phyloP scores from a whole-genome alignment of 53 echinoderm and acorn worm genomes.

The Holothuria scabra region DNA sequence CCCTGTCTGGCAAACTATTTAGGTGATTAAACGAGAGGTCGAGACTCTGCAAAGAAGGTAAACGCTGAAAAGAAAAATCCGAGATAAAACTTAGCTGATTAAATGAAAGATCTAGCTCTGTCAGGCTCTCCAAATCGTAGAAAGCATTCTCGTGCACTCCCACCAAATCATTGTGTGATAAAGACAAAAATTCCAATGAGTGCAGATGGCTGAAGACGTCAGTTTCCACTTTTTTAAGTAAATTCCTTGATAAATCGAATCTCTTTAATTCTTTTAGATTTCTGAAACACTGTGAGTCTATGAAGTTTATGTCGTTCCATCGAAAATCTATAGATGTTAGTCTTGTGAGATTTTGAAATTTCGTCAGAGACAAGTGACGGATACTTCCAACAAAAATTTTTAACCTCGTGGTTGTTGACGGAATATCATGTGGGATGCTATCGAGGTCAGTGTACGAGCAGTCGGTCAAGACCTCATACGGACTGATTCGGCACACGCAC shows the following conservation, averaged over 20 bases:
- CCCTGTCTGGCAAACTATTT: background rate
- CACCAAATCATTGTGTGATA: background rate
- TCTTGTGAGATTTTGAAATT: conserved; percentile 5
- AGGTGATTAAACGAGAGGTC: conserved; percentile 16
- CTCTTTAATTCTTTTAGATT: background rate
- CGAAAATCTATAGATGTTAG: conserved; percentile 11
- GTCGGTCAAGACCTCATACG: conserved; percentile 1
- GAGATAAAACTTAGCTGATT: background rate
- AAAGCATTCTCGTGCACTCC: background rate
- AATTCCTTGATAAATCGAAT: conserved; percentile 24
- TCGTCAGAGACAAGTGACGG: background rate
- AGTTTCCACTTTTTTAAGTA: background rate
- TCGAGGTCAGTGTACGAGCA: background rate
- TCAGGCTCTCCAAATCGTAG: background rate
- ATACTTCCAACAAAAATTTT: conserved; percentile 4
- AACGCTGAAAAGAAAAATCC: background rate
- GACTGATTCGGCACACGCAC: background rate
- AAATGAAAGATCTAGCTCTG: conserved; percentile 10
- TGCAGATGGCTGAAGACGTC: conserved; percentile 2
- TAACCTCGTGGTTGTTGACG: background rate
- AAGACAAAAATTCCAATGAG: background rate
- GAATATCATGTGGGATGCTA: background rate
- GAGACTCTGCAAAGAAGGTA: background rate
- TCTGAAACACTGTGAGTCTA: background rate
- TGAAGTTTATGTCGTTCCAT: background rate